Evolutionary conservation across 2,113 vertebrate genomes (phyloP).

Genomic region (Sitta europaea): DNA sequence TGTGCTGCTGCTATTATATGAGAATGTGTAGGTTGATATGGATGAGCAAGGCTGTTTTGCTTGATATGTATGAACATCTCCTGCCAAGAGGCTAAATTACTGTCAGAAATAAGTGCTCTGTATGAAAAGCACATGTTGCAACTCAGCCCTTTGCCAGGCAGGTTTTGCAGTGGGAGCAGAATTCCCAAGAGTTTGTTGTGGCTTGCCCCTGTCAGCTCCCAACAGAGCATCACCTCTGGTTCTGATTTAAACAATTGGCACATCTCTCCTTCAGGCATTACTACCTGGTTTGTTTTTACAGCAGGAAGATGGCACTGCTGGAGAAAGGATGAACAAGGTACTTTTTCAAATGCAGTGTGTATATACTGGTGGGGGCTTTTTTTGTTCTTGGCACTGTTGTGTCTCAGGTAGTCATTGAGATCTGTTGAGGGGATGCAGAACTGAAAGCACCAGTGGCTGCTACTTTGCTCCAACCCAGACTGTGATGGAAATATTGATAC

Average conservation of each 20-base stretch:
- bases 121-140: conserved; percentile 9
- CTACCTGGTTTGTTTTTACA: background rate
- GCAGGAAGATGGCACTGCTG: background rate
- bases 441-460: background rate
- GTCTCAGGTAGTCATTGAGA: background rate
- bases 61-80: background rate
- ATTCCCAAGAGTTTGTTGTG: background rate
- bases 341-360: background rate
- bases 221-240: background rate
- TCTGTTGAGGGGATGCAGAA: background rate
- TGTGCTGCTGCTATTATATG: background rate
- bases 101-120: background rate
- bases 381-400: background rate
- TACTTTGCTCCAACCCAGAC: background rate
- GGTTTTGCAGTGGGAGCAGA: background rate
- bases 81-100: conserved; percentile 20
- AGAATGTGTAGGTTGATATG: background rate
- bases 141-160: background rate
- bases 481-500: background rate
- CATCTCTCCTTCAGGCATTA: background rate
- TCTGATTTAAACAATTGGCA: background rate
- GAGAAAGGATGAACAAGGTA: background rate
- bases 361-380: background rate
- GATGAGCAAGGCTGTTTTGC: background rate
- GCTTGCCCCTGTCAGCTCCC: background rate